A percentile compares a stretch with the other conserved stretches of the same genome.
phyloP scores from a whole-genome alignment of 2,888 invertebrate genomes.

The Limnephilus marmoratus region DNA sequence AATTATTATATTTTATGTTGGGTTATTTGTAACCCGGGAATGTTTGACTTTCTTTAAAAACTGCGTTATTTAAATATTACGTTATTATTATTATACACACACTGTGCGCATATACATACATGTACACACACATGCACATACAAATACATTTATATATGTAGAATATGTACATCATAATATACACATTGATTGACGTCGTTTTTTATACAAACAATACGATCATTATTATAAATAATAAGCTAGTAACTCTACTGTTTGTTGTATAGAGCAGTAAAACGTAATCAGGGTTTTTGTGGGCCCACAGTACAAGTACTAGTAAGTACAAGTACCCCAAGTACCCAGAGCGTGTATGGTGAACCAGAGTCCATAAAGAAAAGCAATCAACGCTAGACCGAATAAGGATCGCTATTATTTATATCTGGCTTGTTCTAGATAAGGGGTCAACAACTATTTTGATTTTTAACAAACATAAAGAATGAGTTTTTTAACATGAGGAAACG shows the following conservation, averaged over 20 bases:
- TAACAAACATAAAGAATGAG: no score
- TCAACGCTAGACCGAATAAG: slow-evolving; percentile 25
- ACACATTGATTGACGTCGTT: no score
- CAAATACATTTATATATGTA: no score
- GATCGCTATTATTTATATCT: slow-evolving; percentile 5
- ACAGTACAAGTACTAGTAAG: neutral
- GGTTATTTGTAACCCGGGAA: no score
- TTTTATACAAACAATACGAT: neutral
- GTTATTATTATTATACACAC: no score
- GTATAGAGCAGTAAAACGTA: neutral
- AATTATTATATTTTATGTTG: no score
- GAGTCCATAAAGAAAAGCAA: neutral
- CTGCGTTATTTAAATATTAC: no score
- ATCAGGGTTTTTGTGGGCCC: neutral
- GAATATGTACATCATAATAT: no score
- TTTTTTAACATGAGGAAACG: no score
- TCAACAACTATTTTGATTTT: neutral
- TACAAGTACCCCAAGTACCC: neutral
- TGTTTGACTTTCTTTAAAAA: no score
- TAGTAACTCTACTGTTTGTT: neutral
- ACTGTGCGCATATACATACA: no score
- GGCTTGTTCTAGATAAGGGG: neutral
- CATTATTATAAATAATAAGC: neutral
- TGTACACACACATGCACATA: no score
- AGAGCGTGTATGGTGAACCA: neutral